A percentile compares a stretch with the other conserved stretches of the same genome.
phyloP scores from a whole-genome alignment of 2,888 invertebrate species.

The Cantharis flavilabris region DNA sequence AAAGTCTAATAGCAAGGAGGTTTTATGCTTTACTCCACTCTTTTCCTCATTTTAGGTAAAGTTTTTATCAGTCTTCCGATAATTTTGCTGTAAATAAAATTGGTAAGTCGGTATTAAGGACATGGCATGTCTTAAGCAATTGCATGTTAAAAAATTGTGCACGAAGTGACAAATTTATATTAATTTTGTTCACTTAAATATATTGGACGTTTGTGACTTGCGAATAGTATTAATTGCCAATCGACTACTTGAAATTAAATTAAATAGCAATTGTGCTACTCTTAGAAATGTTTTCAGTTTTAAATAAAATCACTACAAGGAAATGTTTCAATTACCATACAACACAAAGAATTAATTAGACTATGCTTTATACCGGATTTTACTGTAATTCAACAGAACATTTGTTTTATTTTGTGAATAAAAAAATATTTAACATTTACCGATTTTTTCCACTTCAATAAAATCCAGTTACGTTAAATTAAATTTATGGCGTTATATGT shows the following conservation, averaged over 20 bases:
- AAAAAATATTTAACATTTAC: neutral
- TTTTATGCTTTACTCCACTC: too few species aligned
- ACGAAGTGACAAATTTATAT: neutral
- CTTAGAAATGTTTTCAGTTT: neutral
- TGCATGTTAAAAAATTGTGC: neutral
- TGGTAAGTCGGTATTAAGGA: too few species aligned
- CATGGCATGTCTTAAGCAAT: neutral
- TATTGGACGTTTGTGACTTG: neutral
- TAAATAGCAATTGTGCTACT: neutral
- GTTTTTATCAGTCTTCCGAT: too few species aligned
- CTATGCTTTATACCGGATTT: neutral
- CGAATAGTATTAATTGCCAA: neutral
- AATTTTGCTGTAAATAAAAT: too few species aligned
- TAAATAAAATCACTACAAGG: neutral
- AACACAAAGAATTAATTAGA: conserved; percentile 12
- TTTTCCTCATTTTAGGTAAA: too few species aligned
- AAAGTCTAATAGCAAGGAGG: too few species aligned
- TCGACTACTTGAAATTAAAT: neutral
- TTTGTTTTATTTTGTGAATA: neutral
- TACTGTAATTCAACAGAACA: neutral
- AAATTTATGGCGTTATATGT: neutral
- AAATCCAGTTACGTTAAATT: neutral
- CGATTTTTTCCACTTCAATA: neutral
- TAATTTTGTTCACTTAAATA: neutral
- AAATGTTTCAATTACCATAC: conserved; percentile 8